phyloP scores from a whole-genome alignment of 2,113 vertebrate species.

The Nymphicus hollandicus region DNA sequence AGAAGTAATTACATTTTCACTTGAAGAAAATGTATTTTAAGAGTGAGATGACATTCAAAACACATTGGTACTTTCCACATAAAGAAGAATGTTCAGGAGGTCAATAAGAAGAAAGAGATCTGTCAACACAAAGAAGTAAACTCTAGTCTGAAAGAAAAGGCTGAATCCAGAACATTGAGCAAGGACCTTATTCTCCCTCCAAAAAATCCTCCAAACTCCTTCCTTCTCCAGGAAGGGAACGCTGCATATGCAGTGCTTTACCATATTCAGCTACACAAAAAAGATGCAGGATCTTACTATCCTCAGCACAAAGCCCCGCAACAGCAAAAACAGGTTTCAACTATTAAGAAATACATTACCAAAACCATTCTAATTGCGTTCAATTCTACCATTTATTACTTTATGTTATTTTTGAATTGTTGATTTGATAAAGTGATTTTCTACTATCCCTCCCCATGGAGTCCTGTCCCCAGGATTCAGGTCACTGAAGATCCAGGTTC shows the following conservation, averaged over 20 bases:
- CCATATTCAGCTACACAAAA: neutral
- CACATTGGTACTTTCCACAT: neutral
- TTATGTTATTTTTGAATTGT: neutral
- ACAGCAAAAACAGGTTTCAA: neutral
- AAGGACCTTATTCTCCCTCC: neutral
- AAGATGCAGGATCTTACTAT: neutral
- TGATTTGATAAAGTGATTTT: neutral
- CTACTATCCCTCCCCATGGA: neutral
- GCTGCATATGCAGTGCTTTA: neutral
- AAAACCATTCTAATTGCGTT: neutral
- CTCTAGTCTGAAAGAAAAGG: neutral
- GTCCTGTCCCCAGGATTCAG: neutral
- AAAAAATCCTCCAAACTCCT: neutral
- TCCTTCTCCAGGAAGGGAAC: neutral
- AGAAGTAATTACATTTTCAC: neutral
- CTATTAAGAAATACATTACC: neutral
- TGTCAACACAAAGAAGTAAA: neutral
- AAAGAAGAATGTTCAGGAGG: neutral
- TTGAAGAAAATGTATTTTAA: neutral
- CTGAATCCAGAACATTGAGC: neutral
- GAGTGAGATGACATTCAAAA: neutral
- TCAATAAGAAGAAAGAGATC: neutral
- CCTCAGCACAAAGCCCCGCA: neutral
- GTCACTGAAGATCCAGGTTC: neutral
- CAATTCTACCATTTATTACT: neutral